Base-by-base conservation (phyloP, 1,140 invertebrate genomes). In the Drosophila parabipectinata region DNA sequence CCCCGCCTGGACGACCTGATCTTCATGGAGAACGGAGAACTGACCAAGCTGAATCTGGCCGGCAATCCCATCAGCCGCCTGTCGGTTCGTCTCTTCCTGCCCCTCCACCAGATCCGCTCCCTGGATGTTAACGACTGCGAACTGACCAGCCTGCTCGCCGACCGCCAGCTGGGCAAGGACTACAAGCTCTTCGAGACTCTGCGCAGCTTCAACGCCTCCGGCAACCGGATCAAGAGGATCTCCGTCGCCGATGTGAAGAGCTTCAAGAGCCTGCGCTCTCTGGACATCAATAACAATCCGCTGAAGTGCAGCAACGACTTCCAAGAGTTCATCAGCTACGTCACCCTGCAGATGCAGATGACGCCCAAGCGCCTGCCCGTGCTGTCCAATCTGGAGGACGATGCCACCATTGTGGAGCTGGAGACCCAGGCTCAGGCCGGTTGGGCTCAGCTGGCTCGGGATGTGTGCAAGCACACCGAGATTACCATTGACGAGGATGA, bases 81-180 rank as follows among this genome's bases (percentile, higher is more conserved):
- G 1, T 94, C 95, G 44, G 93, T 94, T 1, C 93, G 94, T 32
- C 92, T 95, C 2, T 96, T 96, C 87, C 58, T 94, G n/a, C 91
- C 93, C 14, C 93, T 94, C 30, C 92, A 93, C 1, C 90, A 92
- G 32, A 91, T 95, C 0, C 80, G 92, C 7, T 92, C 92, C 53
- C 71, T 95, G 21, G 95, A 96, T 82, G 93, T 95, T 15, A 96
- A 95, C 82, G 93, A 94, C 63, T 95, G 94, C 60, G 92, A 93
- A 61, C 90, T 97, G 34, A 93, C 93, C 15, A 91, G 94, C 55
- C 90, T 96, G 26, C 95, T 96, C 94, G 93, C 93, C 66, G 93
- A 94, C 32, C 92, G 92, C 12, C 53, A 77, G 10, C 18, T 72
- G 39, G 80, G 72, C 14, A 21, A 66, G 87, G 91, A 79, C 68